A percentile compares a stretch with the other conserved stretches of the same genome.
phyloP scores from a whole-genome alignment of 2,888 invertebrate genomes.

The Arge pagana region DNA sequence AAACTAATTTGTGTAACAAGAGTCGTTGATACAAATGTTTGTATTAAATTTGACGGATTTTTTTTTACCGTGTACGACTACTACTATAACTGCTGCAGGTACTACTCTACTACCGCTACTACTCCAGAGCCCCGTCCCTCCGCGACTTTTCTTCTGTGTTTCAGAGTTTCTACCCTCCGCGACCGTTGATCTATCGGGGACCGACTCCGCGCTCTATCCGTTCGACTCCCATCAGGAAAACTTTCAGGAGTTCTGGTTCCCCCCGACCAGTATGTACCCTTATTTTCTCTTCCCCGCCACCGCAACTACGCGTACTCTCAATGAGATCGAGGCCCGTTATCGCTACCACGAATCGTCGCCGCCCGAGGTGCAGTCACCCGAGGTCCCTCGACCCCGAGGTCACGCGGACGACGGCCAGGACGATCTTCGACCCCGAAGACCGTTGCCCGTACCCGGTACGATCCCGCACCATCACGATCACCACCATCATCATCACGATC shows the following conservation, averaged over 20 bases:
- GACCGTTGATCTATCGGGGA: conserved; percentile 62
- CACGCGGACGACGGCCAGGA: conserved; percentile 23
- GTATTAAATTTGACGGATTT: no score
- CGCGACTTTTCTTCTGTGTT: conserved; percentile 61
- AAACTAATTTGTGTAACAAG: no score
- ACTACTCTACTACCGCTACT: conserved; percentile 41
- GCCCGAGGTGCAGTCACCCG: conserved; percentile 23
- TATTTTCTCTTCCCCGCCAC: conserved; percentile 67
- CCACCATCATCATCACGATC: conserved; percentile 47
- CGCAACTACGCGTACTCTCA: conserved; percentile 54
- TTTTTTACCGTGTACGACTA: conserved; percentile 36
- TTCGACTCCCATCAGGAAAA: conserved; percentile 61
- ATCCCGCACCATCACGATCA: conserved; percentile 55
- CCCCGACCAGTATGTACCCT: conserved; percentile 63
- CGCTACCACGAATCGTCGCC: conserved; percentile 18
- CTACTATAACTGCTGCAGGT: conserved; percentile 37
- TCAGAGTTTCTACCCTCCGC: conserved; percentile 64
- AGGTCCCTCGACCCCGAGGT: conserved; percentile 32
- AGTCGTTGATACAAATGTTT: no score
- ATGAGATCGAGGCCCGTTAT: conserved; percentile 23
- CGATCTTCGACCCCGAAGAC: no score
- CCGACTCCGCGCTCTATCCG: conserved; percentile 64
- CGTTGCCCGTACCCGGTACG: conserved; percentile 20
- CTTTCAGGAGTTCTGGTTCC: conserved; percentile 64
- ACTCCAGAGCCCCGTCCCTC: conserved; percentile 39